phyloP scores from a whole-genome alignment of 2,888 invertebrate species.

The Aspidiotus rigidus region DNA sequence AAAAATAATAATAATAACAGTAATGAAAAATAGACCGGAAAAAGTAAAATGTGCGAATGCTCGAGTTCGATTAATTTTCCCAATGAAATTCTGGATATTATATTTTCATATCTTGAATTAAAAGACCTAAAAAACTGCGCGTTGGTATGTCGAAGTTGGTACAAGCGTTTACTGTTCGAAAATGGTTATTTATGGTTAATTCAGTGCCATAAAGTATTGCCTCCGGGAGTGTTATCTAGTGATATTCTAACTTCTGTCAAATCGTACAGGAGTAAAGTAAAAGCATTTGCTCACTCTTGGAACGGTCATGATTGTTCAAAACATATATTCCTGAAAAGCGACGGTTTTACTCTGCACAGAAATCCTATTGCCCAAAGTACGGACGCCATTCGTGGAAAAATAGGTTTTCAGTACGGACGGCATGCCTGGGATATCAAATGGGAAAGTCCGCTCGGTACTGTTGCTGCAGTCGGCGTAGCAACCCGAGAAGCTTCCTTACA shows the following conservation, averaged over 20 bases:
- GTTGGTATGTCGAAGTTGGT: slow-evolving; percentile 89
- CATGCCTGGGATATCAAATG: slow-evolving; percentile 98
- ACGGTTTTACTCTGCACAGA: slow-evolving; percentile 94
- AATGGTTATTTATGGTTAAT: slow-evolving; percentile 92
- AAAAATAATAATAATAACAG: too few relatives aligned
- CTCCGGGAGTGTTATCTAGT: slow-evolving; percentile 79
- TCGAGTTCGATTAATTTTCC: slow-evolving; percentile 46
- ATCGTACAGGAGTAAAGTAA: slow-evolving; percentile 84
- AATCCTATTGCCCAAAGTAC: slow-evolving; percentile 98
- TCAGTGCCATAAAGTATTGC: slow-evolving; percentile 75
- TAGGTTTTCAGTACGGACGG: slow-evolving; percentile 81
- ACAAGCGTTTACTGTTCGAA: slow-evolving; percentile 78
- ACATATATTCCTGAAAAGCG: slow-evolving; percentile 92
- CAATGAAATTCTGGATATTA: slow-evolving; percentile 74
- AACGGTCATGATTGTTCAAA: slow-evolving; percentile 94
- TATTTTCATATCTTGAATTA: slow-evolving; percentile 83
- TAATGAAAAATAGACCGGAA: too few relatives aligned
- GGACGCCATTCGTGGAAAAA: slow-evolving; percentile 83
- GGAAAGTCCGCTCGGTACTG: slow-evolving; percentile 97
- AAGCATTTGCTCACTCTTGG: slow-evolving; percentile 93
- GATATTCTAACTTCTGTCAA: slow-evolving; percentile 79
- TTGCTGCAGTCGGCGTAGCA: slow-evolving; percentile 91
- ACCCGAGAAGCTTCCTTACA: slow-evolving; percentile 89
- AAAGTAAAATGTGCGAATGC: too few relatives aligned
- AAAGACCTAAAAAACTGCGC: slow-evolving; percentile 81